phyloP scores from a whole-genome alignment of 2,797 vertebrate species.

The Myotis planiceps region DNA sequence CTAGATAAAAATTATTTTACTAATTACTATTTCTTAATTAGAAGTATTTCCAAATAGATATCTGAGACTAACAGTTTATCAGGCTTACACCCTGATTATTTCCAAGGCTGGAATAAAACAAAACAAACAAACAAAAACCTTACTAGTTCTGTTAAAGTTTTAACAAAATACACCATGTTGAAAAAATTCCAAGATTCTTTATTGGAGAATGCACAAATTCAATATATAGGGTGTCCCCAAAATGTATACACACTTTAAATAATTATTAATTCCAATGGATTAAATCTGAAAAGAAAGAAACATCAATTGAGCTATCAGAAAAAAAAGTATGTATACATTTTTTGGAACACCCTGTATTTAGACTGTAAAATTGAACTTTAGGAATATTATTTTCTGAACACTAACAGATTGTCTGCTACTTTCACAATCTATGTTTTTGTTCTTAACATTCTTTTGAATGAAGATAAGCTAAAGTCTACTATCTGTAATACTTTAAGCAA shows the following conservation, averaged over 20 bases:
- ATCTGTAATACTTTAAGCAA: no score
- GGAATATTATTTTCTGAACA: not conserved
- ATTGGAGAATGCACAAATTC: not conserved
- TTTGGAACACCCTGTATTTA: not conserved
- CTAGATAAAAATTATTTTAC: not conserved
- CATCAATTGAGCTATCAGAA: no score
- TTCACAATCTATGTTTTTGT: not conserved
- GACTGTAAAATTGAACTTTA: not conserved
- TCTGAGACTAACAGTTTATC: not conserved
- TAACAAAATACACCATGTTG: not conserved
- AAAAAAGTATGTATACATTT: no score
- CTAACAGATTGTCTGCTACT: not conserved
- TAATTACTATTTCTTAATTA: slow-evolving; percentile 5
- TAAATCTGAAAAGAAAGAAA: no score
- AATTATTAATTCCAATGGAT: no score
- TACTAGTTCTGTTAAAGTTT: not conserved
- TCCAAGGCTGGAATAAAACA: slow-evolving; percentile 30
- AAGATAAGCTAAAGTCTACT: not conserved
- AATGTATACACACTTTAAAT: no score
- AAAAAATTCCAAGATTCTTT: not conserved
- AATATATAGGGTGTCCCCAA: no score
- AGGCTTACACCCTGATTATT: not conserved
- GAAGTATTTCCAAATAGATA: not conserved
- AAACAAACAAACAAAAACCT: not conserved
- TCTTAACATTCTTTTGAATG: not conserved